Percentiles rank a stretch among this genome's conserved stretches.
These are phyloP conservation scores for Sebastolobus alascanus DNA, from an alignment of 2,797 vertebrate genomes.

Conservation along the genomic window DNA sequence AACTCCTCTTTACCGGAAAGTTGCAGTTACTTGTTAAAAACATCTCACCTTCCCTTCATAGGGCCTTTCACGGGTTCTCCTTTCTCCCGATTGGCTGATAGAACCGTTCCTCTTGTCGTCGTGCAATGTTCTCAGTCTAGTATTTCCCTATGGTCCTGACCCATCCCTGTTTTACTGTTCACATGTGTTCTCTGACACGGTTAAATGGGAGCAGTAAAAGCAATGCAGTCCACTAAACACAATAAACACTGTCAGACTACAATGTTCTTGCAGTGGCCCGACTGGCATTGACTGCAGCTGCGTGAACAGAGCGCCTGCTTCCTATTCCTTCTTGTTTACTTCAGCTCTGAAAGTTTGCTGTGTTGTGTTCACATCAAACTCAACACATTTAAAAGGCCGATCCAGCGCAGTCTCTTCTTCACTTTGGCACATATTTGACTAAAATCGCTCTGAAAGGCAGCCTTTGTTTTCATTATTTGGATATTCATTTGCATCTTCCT, in stretches of 20 bases:
- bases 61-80: neutral
- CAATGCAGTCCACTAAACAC: neutral
- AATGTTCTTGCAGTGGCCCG: neutral
- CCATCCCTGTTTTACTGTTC: slow-evolving; percentile 33
- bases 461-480: slow-evolving; percentile 1
- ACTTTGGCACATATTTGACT: neutral
- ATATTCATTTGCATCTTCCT: neutral
- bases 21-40: neutral
- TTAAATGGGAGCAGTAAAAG: slow-evolving; percentile 31
- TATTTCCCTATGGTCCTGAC: slow-evolving; percentile 10
- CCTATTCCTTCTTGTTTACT: neutral
- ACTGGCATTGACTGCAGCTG: slow-evolving; percentile 2
- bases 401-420: neutral
- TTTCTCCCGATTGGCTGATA: neutral
- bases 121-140: neutral
- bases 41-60: neutral
- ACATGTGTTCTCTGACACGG: slow-evolving; percentile 6
- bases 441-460: neutral
- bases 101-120: neutral
- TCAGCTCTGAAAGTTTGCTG: neutral
- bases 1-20: neutral
- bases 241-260: slow-evolving; percentile 8
- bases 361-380: neutral
- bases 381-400: neutral
- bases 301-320: neutral